Conservation (phyloP, 1,140 invertebrate species). For the Trinorchestia longiramus region DNA sequence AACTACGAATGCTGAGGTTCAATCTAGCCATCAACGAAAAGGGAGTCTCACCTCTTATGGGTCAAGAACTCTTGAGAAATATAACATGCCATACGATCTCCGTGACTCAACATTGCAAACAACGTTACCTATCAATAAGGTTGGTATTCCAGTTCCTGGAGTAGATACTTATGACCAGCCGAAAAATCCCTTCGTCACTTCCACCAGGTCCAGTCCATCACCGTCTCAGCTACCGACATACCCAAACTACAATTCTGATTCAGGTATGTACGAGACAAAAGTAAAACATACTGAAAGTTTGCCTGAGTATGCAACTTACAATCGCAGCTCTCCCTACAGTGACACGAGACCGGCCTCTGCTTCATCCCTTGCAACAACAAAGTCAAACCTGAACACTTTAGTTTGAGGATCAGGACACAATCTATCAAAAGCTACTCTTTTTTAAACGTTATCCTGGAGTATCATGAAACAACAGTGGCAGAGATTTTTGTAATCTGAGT, state of each 20-base stretch:
- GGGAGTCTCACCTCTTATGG: constrained; percentile 16
- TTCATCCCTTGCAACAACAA: not conserved
- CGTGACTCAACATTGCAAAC: constrained; percentile 29
- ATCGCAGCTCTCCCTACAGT: not conserved
- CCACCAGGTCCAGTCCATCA: not conserved
- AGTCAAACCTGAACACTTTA: not conserved
- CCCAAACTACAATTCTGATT: constrained; percentile 19
- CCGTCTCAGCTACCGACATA: not conserved
- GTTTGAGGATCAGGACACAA: not conserved
- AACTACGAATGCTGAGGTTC: not conserved
- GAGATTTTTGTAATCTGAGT: not conserved
- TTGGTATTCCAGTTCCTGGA: constrained; percentile 3
- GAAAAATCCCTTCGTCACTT: not conserved
- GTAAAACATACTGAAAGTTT: not conserved
- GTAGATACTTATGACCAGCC: not conserved
- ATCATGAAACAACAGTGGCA: not conserved
- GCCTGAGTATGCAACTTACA: constrained; percentile 2
- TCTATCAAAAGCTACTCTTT: not conserved
- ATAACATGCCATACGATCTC: constrained; percentile 37
- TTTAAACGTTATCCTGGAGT: not conserved
- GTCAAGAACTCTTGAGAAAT: not conserved
- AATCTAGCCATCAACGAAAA: not conserved
- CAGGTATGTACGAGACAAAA: not conserved
- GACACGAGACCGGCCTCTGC: not conserved
- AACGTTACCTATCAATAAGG: constrained; percentile 23